Conservation (phyloP, 2,888 invertebrate species). For the Drosophila borborema region DNA sequence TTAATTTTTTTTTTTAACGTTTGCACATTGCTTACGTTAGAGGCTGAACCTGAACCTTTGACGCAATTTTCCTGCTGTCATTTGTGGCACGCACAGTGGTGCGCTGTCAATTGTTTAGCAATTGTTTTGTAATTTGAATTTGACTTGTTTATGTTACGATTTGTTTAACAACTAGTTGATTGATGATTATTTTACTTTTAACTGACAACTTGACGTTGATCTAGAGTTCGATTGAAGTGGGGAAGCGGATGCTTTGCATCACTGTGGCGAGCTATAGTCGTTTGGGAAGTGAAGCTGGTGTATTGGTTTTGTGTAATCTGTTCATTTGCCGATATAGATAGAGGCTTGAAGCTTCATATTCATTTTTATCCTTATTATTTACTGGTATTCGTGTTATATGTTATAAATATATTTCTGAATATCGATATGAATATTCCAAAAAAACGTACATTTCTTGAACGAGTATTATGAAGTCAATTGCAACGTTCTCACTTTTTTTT, state of each 20-base stretch:
- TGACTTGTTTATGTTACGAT: not conserved
- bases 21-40: slow-evolving; percentile 22
- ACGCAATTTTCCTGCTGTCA: slow-evolving; percentile 12
- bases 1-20: slow-evolving; percentile 12
- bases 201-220: slow-evolving; percentile 25
- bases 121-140: not conserved
- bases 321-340: not conserved
- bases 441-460: too few species aligned
- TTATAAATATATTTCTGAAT: not conserved
- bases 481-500: not conserved
- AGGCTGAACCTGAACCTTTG: slow-evolving; percentile 49
- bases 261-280: slow-evolving; percentile 12
- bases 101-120: slow-evolving; percentile 3
- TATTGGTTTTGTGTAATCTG: not conserved
- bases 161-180: not conserved
- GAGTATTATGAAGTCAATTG: not conserved
- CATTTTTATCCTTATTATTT: too few species aligned
- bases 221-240: not conserved
- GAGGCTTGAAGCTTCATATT: not conserved
- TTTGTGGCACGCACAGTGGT: slow-evolving; percentile 30
- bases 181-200: slow-evolving; percentile 27
- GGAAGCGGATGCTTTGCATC: slow-evolving; percentile 3
- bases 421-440: not conserved
- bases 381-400: too few species aligned
- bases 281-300: not conserved